Evolutionary conservation across 2,888 invertebrate genomes (phyloP), one percentile per base, ranked within the genome.

Genomic region (Sesia bembeciformis): DNA sequence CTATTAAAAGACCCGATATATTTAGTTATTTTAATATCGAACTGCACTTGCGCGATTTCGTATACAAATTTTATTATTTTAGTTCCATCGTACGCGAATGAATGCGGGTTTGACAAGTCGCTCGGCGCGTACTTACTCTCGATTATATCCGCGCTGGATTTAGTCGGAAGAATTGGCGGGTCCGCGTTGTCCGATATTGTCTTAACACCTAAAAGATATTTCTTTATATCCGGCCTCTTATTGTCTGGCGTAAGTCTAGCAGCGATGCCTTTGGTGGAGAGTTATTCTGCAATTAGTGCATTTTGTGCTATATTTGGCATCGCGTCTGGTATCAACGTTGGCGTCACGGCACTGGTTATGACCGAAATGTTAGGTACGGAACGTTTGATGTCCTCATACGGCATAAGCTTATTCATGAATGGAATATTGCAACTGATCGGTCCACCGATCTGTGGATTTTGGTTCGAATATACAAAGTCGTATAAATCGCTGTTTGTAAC

Each of bases 41-140:
- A 96, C 67, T 96, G 95, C 51, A 95, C 96, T 0, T 95, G 94
- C 60, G 96, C 96, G 0, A 95, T 96, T 53, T 95, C 96, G 57
- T 96, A 96, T 66, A 96, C 96, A 0, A 96, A 96, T 70, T 96
- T 96, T 63, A 93, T 96, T 2, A 96, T 96, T 53, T 73, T 96
- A 23, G 90, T 96, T 38, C 96, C 96, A 4, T 91, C 93, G 0
- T 96, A 95, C 70, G 96, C 96, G 0, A 77, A 92, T 4, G 90
- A 92, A 40, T 83, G 95, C 53, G 92, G 92, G 0, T 96, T 94
- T 67, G 92, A 94, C 70, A 94, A 94, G 66, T 90, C 92, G 0
- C 81, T 91, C 54, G 93, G 94, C 0, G 94, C 95, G 4, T 92
- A 94, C 62, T 76, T 96, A 39, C 76, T 96, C 5, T 96, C 96